A percentile compares a stretch with the other conserved stretches of the same genome.
These are phyloP conservation scores for Phaethon lepturus DNA, from an alignment of 2,113 vertebrate genomes.

Conservation along the genomic window DNA sequence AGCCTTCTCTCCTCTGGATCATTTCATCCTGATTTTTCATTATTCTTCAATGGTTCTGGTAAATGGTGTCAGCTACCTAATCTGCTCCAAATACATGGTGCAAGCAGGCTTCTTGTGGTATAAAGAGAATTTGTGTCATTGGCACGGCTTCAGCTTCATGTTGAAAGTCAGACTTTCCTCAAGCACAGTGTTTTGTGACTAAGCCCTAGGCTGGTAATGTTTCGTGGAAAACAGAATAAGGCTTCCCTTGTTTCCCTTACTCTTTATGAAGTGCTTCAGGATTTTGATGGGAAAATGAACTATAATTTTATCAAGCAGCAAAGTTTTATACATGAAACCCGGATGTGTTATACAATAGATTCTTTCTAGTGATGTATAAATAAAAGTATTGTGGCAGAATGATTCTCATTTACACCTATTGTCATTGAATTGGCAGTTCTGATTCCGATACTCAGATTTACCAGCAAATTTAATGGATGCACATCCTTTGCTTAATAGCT, in stretches of 20 bases:
- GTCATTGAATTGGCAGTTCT: constrained; percentile 4
- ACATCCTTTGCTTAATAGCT: background rate
- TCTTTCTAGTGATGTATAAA: constrained; percentile 37
- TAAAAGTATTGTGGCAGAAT: constrained; percentile 27
- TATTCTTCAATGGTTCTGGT: background rate
- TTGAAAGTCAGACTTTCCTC: constrained; percentile 32
- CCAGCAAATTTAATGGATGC: background rate
- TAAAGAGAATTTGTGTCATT: background rate
- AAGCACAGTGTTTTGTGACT: background rate
- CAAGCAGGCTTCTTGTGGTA: background rate
- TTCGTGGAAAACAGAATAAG: constrained; percentile 38
- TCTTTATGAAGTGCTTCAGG: constrained; percentile 49
- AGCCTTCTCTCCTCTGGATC: background rate
- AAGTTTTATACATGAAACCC: background rate
- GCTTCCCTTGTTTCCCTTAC: constrained; percentile 49
- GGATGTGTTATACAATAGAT: background rate
- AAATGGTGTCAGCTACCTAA: background rate
- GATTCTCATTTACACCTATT: constrained; percentile 11
- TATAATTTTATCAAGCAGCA: constrained; percentile 48
- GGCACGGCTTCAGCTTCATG: constrained; percentile 17
- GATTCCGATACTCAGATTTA: background rate
- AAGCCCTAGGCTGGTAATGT: constrained; percentile 20
- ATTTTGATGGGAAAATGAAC: constrained; percentile 56
- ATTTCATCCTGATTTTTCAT: background rate
- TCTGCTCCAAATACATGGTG: background rate